Evolutionary conservation across 2,113 vertebrate species (phyloP), one percentile per base, ranked within the genome.

Genomic region (Eubucco bourcierii): DNA sequence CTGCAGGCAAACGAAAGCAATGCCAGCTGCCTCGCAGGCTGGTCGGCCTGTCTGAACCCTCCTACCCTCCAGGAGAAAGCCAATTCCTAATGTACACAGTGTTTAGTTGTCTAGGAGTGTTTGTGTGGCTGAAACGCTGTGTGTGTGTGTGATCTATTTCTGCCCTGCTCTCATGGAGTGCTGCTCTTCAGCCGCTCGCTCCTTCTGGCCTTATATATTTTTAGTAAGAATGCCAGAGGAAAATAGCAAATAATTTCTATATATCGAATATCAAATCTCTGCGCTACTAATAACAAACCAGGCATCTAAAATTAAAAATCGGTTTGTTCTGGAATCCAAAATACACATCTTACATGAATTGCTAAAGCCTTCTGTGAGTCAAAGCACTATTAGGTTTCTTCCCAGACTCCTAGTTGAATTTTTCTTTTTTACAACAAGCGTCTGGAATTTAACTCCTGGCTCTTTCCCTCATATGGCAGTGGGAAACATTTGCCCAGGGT

Each of bases 71-170:
- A 0, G 88, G 77, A 92, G 59, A 86, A 95, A 95, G 77, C 76
- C 70, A 90, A 2, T 86, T 94, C 90, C 94, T 90, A 95, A 66
- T 59, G 95, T 94, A 95, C 92, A 94, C 92, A 94, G 63, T 59
- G 80, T 84, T 91, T 93, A 90, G 93, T 68, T 95, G 90, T 87
- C 90, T 94, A 47, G 88, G 58, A 95, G 80, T 79, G 90, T 93
- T 90, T 95, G 90, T 93, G 88, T 58, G 90, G 95, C 78, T 96
- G 92, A 94, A 96, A 95, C 2, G 63, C 82, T 82, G 44, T 46
- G 44, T 46, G 41, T 44, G 41, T 80, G 39, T 94, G 76, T 88
- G 87, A 90, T 84, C 70, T 88, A 77, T 81, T 94, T 94, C 79
- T 95, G 91, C 82, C 34, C 47, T 27, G 16, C 25, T 80, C 70